Evolutionary conservation across 2,113 vertebrate genomes (phyloP), one percentile per base, ranked within the genome.

Genomic region (Lonchura striata): DNA sequence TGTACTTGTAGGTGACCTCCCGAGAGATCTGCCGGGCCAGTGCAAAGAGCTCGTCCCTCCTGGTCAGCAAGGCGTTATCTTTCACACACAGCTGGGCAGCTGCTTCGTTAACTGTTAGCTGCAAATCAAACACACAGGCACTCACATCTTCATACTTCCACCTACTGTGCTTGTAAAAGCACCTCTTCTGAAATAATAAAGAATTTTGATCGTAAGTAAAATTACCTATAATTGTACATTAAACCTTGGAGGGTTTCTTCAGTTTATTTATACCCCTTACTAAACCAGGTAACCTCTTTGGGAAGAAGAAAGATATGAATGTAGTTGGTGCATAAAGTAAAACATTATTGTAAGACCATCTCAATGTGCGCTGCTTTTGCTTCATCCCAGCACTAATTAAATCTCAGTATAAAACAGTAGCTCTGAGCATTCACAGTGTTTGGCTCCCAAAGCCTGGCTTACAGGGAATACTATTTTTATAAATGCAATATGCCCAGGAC

Each of bases 1-100:
- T 99, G 82, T 99, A 99, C 93, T 99, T 99, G 98, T 99, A 99
- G 23, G 99, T 99, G 94, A 99, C 99, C 95, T 99, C 99, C 83
- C 99, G 98, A 90, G 99, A 99, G 91, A 99, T 99, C 88, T 99
- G 99, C 74, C 99, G 97, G 41, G 99, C 99, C 82, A 99, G 97
- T 0, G 99, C 99, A 56, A 99, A 99, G 31, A 99, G 98, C 93
- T 99, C 99, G 30, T 99, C 99, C 61, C 99, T 98, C 41, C 99
- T 98, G 4, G 99, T 99, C 95, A 99, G 90, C 93, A 99, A 95
- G 3, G 98, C 99, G 11, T 98, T 98, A 91, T 99, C 99, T 80
- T 99, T 98, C 96, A 99, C 98, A 63, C 99, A 99, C 78, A 99
- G 98, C 97, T 99, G 99, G 24, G 99, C 99, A 6, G 99, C 99